Conservation (phyloP, 92 coral and sea anemone genomes). For the Metridium senile region DNA sequence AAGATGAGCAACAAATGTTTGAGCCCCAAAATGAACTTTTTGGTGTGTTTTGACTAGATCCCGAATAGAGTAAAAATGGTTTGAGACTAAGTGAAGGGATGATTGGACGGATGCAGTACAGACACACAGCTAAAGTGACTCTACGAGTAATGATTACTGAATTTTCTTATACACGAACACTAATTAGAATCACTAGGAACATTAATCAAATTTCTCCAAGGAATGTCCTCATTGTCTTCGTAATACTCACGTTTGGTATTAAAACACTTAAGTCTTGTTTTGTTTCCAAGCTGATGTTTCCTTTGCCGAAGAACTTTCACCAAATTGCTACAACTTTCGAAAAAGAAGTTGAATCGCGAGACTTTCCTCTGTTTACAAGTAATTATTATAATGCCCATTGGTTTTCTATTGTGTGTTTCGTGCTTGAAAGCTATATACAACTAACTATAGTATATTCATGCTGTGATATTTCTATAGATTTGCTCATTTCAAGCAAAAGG, state of each 20-base stretch:
- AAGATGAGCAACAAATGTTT: neutral
- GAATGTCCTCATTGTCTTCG: constrained; percentile 4
- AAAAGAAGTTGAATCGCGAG: neutral
- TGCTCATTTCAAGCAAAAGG: too few relatives aligned
- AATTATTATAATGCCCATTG: too few relatives aligned
- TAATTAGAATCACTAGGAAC: neutral
- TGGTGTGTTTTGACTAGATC: constrained; percentile 15
- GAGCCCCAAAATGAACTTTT: neutral
- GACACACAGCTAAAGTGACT: constrained; percentile 22
- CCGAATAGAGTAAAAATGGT: constrained; percentile 5
- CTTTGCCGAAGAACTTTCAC: neutral
- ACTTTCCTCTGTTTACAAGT: neutral
- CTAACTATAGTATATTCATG: too few relatives aligned
- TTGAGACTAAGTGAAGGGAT: neutral
- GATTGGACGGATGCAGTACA: constrained; percentile 3
- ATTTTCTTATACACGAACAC: constrained; percentile 8
- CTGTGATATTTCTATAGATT: too few relatives aligned
- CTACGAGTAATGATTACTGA: constrained; percentile 15
- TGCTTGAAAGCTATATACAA: too few relatives aligned
- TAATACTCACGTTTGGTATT: neutral
- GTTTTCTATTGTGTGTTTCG: too few relatives aligned
- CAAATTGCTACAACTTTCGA: neutral
- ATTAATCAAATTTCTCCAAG: neutral
- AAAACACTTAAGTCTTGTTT: neutral
- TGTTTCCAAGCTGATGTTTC: neutral